These are phyloP conservation scores for Leptoclinus maculatus DNA, from an alignment of 2,797 vertebrate species.

Conservation along the genomic window DNA sequence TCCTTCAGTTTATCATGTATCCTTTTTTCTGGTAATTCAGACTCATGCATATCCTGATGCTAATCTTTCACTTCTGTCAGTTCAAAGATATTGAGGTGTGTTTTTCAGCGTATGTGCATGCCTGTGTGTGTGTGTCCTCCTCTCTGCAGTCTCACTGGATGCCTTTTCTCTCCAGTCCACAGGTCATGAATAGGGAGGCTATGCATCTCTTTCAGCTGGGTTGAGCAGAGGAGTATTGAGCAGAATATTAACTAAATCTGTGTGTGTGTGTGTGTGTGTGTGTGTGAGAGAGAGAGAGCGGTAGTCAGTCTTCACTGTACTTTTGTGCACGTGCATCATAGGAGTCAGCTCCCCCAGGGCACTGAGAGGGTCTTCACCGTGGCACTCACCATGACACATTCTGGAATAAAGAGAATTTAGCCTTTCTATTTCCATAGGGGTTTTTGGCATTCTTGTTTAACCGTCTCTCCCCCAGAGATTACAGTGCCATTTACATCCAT, in stretches of 20 bases:
- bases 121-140: slow-evolving; percentile 23
- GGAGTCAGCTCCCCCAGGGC: slow-evolving; percentile 63
- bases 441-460: slow-evolving; percentile 76
- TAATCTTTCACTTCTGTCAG: slow-evolving; percentile 23
- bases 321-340: slow-evolving; percentile 18
- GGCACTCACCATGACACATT: slow-evolving; percentile 60
- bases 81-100: slow-evolving; percentile 25
- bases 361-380: slow-evolving; percentile 47
- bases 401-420: slow-evolving; percentile 65
- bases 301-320: slow-evolving; percentile 37
- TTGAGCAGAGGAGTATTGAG: slow-evolving; percentile 71
- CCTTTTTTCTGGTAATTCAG: slow-evolving; percentile 5
- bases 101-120: slow-evolving; percentile 6
- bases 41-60: background rate
- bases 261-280: slow-evolving; percentile 33
- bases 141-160: slow-evolving; percentile 36
- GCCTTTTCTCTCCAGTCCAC: slow-evolving; percentile 59
- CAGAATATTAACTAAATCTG: slow-evolving; percentile 80
- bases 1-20: slow-evolving; percentile 18
- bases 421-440: slow-evolving; percentile 58
- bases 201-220: slow-evolving; percentile 75
- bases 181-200: slow-evolving; percentile 70
- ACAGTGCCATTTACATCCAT: slow-evolving; percentile 65
- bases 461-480: slow-evolving; percentile 59
- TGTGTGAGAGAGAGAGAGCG: slow-evolving; percentile 17